These are phyloP conservation scores for Aplocera efformata DNA, from an alignment of 2,888 invertebrate genomes.

Conservation along the genomic window DNA sequence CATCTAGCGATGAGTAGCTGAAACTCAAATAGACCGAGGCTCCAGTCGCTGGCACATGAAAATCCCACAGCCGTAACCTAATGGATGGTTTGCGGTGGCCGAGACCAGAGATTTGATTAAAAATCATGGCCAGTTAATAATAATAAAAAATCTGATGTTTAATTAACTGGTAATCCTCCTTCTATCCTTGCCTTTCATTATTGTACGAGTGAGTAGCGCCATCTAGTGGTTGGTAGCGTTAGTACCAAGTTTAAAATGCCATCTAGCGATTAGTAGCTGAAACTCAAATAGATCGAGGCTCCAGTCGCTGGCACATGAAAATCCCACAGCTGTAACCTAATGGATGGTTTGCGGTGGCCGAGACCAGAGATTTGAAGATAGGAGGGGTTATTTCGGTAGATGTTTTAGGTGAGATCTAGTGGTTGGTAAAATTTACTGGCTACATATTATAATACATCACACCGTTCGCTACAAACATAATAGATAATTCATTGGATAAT, in stretches of 20 bases:
- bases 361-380: conserved; percentile 83
- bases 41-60: conserved; percentile 81
- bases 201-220: conserved; percentile 74
- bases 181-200: too few relatives aligned
- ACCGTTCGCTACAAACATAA: too few relatives aligned
- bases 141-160: too few relatives aligned
- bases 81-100: conserved; percentile 92
- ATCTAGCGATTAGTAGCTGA: conserved; percentile 6
- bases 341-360: conserved; percentile 91
- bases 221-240: conserved; percentile 1
- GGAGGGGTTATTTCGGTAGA: too few relatives aligned
- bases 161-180: too few relatives aligned
- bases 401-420: too few relatives aligned
- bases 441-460: too few relatives aligned
- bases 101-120: conserved; percentile 85
- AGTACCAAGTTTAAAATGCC: conserved; percentile 49
- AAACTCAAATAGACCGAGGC: conserved; percentile 52
- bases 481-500: too few relatives aligned
- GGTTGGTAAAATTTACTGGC: too few relatives aligned
- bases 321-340: conserved; percentile 93
- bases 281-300: conserved; percentile 54
- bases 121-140: too few relatives aligned
- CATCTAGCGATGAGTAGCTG: conserved; percentile 6
- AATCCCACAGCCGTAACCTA: conserved; percentile 92
- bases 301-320: conserved; percentile 80